Base-by-base conservation (phyloP, 2,113 vertebrate genomes). In the Solea senegalensis region DNA sequence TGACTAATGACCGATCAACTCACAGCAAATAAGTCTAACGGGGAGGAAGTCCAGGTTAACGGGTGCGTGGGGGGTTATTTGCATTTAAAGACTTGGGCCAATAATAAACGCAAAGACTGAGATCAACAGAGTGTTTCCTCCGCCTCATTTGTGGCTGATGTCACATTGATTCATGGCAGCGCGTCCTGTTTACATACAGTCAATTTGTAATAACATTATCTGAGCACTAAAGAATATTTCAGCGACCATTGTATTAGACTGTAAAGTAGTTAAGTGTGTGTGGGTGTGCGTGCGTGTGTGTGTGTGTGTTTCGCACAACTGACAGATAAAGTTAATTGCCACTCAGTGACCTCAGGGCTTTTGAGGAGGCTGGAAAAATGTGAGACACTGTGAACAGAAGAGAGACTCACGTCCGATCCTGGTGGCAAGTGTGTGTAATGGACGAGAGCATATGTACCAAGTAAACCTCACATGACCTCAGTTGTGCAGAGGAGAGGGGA, bases 101-200 rank as follows among this genome's bases (percentile, higher is more conserved):
- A 67, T 72, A 74, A 80, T 70, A 84, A 76, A 82, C 70, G 75
- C 63, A 76, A 66, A 72, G 52, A 21, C 44, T 26, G 56, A 52
- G 55, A 78, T 64, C 60, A 51, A 58, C 44, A 13, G 41, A 53
- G 41, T 26, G 28, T 51, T 62, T 40, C 8, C 44, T 48, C 72
- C 61, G 53, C 70, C 45, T 58, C 53, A 45, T 76, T 65, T 68
- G 40, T 69, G 73, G 69, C 44, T 74, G 67, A 78, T 90, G 87
- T 88, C 86, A 87, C 50, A 76, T 76, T 92, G 90, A 91, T 90
- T 85, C 84, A 87, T 88, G 65, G 78, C 60, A 43, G 48, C 53
- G 34, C 9, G 41, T 60, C 49, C 67, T 63, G 54, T 72, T 75
- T 63, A 69, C 62, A 81, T 74, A 51, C 61, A 73, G 69, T 88